Conservation (phyloP, 2,888 invertebrate genomes). For the Tenthredo livida region DNA sequence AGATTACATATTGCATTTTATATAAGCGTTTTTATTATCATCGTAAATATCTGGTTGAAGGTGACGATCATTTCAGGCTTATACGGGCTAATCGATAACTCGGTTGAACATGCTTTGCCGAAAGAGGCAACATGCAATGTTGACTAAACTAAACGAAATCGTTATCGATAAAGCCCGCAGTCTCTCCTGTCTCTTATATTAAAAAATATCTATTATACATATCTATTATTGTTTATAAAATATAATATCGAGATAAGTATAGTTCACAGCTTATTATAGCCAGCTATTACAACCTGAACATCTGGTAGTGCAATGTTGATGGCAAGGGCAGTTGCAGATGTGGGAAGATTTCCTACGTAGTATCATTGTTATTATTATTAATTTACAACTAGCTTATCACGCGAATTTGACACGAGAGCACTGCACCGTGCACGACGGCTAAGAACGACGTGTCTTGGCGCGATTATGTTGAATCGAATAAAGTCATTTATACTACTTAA, state of each 20-base stretch:
- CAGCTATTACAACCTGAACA: conserved; percentile 69
- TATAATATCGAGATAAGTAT: too few species aligned
- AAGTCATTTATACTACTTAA: neutral
- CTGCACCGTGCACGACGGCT: neutral
- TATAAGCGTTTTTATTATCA: neutral
- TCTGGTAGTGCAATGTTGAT: conserved; percentile 75
- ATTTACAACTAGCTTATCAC: neutral
- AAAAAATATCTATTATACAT: neutral
- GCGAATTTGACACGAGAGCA: neutral
- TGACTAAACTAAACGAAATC: neutral
- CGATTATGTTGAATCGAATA: neutral
- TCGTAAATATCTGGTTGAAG: neutral
- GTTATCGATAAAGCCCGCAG: neutral
- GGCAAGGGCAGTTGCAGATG: conserved; percentile 75
- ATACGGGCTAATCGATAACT: neutral
- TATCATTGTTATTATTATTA: conserved; percentile 63
- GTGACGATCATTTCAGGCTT: neutral
- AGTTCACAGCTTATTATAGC: neutral
- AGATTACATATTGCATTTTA: neutral
- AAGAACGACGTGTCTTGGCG: neutral
- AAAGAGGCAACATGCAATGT: neutral
- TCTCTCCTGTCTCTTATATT: neutral
- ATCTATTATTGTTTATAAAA: neutral
- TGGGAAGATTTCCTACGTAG: conserved; percentile 69
- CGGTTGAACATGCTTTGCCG: neutral